These are phyloP conservation scores for Columba janthina DNA, from an alignment of 2,113 vertebrate species.

Conservation along the genomic window DNA sequence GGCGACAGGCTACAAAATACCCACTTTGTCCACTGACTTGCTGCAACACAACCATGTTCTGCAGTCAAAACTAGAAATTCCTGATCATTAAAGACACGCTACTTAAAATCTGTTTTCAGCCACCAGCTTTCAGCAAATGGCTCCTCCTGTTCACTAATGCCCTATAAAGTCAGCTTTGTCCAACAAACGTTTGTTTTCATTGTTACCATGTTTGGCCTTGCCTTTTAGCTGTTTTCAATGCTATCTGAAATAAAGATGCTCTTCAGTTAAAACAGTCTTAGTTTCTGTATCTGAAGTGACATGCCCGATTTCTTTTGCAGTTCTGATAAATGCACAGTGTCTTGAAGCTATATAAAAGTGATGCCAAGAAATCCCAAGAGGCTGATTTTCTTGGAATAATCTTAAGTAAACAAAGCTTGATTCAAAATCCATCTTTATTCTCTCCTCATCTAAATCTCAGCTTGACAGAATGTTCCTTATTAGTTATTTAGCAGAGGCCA, in stretches of 20 bases:
- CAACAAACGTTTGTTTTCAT: neutral
- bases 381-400: constrained; percentile 56
- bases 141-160: neutral
- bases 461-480: constrained; percentile 56
- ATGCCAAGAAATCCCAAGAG: constrained; percentile 53
- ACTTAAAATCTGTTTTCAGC: neutral
- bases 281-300: constrained; percentile 22
- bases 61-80: neutral
- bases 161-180: neutral
- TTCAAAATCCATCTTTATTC: constrained; percentile 61
- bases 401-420: constrained; percentile 40
- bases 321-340: constrained; percentile 47
- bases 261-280: neutral
- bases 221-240: constrained; percentile 16
- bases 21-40: neutral
- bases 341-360: constrained; percentile 33
- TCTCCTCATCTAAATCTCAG: constrained; percentile 45
- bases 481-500: constrained; percentile 48
- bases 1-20: neutral
- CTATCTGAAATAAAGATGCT: constrained; percentile 33
- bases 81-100: neutral
- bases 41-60: neutral
- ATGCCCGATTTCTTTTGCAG: neutral
- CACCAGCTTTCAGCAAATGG: neutral
- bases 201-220: neutral